These are phyloP conservation scores for Gouania willdenowi DNA, from an alignment of 2,797 vertebrate genomes.

Conservation along the genomic window DNA sequence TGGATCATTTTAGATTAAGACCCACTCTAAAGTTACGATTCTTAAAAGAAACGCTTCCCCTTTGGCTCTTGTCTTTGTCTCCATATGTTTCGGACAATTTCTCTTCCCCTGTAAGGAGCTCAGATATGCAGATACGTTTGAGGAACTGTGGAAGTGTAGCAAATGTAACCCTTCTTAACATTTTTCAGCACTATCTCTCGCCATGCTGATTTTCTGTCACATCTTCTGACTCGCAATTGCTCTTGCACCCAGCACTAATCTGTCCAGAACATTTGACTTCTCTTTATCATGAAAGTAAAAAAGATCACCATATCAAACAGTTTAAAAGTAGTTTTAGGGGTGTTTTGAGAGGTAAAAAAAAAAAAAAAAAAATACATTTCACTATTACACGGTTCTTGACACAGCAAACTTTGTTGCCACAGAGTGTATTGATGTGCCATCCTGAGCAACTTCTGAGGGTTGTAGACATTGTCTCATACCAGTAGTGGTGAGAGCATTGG, in stretches of 20 bases:
- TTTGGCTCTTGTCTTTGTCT: conserved; percentile 5
- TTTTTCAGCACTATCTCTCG: conserved; percentile 38
- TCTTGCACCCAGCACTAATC: conserved; percentile 16
- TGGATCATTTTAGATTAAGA: background rate
- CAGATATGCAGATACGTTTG: conserved; percentile 40
- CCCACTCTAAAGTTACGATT: background rate
- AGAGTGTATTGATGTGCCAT: too few relatives aligned
- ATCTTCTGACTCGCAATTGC: conserved; percentile 26
- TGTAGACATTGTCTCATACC: too few relatives aligned
- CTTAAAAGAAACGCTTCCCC: background rate
- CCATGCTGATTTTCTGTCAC: conserved; percentile 28
- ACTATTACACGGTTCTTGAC: too few relatives aligned
- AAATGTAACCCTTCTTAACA: conserved; percentile 23
- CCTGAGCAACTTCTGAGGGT: too few relatives aligned
- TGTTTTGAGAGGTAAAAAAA: too few relatives aligned
- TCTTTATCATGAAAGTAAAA: conserved; percentile 5
- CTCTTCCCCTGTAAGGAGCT: conserved; percentile 10
- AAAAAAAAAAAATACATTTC: too few relatives aligned
- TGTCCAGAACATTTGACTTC: conserved; percentile 8
- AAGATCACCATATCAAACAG: too few relatives aligned
- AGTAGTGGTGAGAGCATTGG: too few relatives aligned
- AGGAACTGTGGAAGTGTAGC: conserved; percentile 24
- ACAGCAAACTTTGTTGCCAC: too few relatives aligned
- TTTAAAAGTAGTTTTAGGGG: too few relatives aligned
- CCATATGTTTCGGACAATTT: conserved; percentile 10